These are phyloP conservation scores for Phoeniculus purpureus DNA, from an alignment of 2,797 vertebrate species.

Conservation along the genomic window DNA sequence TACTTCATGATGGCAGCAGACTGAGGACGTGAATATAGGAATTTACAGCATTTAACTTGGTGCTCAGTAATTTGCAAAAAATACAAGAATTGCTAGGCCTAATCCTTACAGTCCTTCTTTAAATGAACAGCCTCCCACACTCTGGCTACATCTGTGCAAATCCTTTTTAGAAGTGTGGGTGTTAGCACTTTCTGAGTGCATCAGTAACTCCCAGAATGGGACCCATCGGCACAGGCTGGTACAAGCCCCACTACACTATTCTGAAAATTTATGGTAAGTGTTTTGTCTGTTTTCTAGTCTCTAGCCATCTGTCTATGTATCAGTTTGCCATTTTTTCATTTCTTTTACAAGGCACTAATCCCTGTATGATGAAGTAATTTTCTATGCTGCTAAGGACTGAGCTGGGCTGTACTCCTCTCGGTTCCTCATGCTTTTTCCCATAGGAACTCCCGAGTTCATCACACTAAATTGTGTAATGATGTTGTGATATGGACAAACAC, in stretches of 20 bases:
- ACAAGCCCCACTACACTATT: neutral
- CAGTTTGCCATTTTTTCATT: neutral
- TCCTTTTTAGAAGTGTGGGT: neutral
- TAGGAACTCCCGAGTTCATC: neutral
- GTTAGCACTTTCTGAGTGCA: neutral
- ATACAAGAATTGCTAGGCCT: neutral
- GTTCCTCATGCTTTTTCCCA: neutral
- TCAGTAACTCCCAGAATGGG: neutral
- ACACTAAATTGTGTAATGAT: neutral
- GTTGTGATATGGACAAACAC: neutral
- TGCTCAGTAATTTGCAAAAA: neutral
- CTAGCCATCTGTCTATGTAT: neutral
- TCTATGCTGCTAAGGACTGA: neutral
- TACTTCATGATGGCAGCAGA: neutral
- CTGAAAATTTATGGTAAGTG: neutral
- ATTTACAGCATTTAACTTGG: neutral
- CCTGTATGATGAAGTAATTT: neutral
- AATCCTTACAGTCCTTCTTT: neutral
- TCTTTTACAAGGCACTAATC: neutral
- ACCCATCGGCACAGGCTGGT: neutral
- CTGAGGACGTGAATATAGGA: neutral
- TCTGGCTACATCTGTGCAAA: neutral
- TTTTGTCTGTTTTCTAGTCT: neutral
- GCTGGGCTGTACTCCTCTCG: neutral
- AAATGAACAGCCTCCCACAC: neutral